Base-by-base conservation (phyloP, 2,888 invertebrate genomes). In the Brachyopa scutellaris region DNA sequence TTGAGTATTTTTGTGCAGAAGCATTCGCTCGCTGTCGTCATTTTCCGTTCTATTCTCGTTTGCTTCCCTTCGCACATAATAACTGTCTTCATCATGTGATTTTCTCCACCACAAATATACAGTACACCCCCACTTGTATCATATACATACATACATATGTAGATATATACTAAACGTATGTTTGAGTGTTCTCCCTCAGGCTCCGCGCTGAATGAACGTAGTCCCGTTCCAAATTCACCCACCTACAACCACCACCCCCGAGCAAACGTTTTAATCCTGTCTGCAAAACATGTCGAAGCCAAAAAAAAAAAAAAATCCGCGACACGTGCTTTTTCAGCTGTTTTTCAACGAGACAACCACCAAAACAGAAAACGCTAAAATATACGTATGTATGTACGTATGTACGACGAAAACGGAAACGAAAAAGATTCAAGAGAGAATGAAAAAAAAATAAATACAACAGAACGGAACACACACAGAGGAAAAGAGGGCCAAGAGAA, bases 321-420 rank as follows among this genome's bases (percentile, higher is more conserved):
- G 82, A 77, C 82, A 82, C 82, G 82, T 82, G 82, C 82, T 82
- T 82, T 82, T 82, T 77, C 82, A 82, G 82, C 82, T 82, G 82
- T 77, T 82, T 82, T 77, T 49, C 70, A 66, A 70, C 40, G 77
- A 82, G 61, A 72, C 77, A 82, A 67, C 74, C 76, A 77, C 72
- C 77, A 72, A 82, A 80, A 69, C 80, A 76, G 76, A 74, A 80
- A 78, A 40, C 74, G 29, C 38, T 49, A 31, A 33, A 42, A 64
- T 21, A 8, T 26, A 36, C 17, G 23, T 51, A 29, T 15, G 21
- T 38, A 29, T 9, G 9, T 38, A n/a, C 11, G 36, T 45, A 13
- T 36, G 36, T 47, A 36, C 33, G 19, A 40, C 17, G 21, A 66
- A 59, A 66, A 70, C 66, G 77, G 77, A 77, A 76, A 77, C 51